phyloP scores from a whole-genome alignment of 2,797 vertebrate species.

The Paratrypauchen microcephalus region DNA sequence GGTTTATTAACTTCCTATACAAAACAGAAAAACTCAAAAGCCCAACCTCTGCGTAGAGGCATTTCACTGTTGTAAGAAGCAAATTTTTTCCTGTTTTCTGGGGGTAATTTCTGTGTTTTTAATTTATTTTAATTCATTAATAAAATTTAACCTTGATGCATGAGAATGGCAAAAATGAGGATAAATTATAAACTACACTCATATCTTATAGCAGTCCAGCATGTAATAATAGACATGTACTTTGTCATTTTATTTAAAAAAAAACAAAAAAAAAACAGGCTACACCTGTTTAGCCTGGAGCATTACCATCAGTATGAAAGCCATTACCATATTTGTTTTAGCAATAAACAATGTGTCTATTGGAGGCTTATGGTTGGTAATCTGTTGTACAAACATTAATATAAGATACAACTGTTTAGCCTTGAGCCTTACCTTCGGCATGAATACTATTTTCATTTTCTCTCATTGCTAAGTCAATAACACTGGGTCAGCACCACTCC shows the following conservation, averaged over 20 bases:
- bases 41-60: too few relatives aligned
- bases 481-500: background rate
- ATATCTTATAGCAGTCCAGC: background rate
- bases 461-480: background rate
- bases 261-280: background rate
- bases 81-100: too few relatives aligned
- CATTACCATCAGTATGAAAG: background rate
- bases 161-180: too few relatives aligned
- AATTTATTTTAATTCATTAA: too few relatives aligned
- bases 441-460: background rate
- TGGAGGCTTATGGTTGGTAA: slow-evolving; percentile 17
- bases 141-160: too few relatives aligned
- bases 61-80: too few relatives aligned
- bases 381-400: slow-evolving; percentile 31
- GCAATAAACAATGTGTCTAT: slow-evolving; percentile 6
- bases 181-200: too few relatives aligned
- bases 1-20: too few relatives aligned
- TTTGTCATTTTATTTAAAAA: background rate
- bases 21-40: too few relatives aligned
- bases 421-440: slow-evolving; percentile 18
- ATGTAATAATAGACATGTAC: background rate
- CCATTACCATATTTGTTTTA: background rate
- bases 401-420: slow-evolving; percentile 22
- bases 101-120: too few relatives aligned
- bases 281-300: background rate